Conservation (phyloP, 2,797 vertebrate species). For the Buceros bicornis region DNA sequence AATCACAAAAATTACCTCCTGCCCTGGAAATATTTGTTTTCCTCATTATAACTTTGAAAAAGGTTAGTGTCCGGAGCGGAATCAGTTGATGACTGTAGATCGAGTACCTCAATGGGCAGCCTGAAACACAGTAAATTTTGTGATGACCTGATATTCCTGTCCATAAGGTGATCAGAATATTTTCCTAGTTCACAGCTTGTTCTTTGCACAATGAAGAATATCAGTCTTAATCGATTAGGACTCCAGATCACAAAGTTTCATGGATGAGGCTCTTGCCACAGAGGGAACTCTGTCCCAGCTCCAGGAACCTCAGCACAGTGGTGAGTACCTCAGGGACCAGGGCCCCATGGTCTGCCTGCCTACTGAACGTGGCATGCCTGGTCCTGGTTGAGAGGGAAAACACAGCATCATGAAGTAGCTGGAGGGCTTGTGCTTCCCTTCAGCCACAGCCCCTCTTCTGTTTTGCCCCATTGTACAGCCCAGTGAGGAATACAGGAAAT, state of each 20-base stretch:
- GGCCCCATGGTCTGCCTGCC: not conserved
- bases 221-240: fast-evolving
- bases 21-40: not conserved
- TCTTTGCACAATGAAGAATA: not conserved
- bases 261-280: not conserved
- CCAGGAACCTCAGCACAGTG: not conserved
- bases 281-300: not conserved
- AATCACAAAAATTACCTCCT: not conserved
- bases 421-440: not conserved
- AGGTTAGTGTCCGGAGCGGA: not conserved
- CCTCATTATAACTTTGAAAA: not conserved
- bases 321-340: not conserved
- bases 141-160: not conserved
- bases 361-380: not conserved
- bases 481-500: not conserved
- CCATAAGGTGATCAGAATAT: not conserved
- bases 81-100: not conserved
- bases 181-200: not conserved
- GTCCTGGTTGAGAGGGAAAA: not conserved
- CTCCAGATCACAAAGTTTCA: fast-evolving
- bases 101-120: not conserved
- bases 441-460: not conserved
- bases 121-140: not conserved
- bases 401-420: fast-evolving
- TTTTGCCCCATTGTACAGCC: not conserved